Conservation (phyloP, 30 jellyfish, hydroid and myxozoan genomes). For the Turritopsis rubra region DNA sequence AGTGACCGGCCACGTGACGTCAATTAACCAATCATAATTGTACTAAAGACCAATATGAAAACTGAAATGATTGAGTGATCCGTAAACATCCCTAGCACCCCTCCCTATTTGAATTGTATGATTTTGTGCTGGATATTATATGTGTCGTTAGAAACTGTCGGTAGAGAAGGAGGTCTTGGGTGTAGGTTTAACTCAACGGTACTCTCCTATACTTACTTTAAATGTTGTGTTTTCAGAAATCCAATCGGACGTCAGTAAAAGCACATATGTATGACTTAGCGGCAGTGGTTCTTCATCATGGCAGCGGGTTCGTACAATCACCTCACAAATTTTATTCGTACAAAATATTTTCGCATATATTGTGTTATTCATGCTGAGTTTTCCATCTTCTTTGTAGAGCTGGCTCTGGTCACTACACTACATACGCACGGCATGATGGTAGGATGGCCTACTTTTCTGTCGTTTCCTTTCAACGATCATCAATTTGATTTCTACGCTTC, state of each 20-base stretch:
- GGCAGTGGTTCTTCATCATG: constrained; percentile 92
- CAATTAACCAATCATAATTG: too few species aligned
- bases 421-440: constrained; percentile 96
- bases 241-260: constrained; percentile 67
- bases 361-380: neutral
- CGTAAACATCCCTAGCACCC: too few species aligned
- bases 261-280: constrained; percentile 83
- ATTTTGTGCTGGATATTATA: too few species aligned
- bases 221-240: constrained; percentile 59
- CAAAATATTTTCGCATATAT: neutral
- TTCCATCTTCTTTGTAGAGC: constrained; percentile 32
- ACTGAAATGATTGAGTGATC: too few species aligned
- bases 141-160: too few species aligned
- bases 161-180: too few species aligned
- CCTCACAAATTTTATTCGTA: neutral
- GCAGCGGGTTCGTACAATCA: constrained; percentile 71
- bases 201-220: neutral
- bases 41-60: too few species aligned
- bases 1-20: too few species aligned
- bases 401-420: constrained; percentile 89
- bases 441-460: constrained; percentile 1
- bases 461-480: neutral
- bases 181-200: constrained; percentile 1
- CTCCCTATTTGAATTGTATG: too few species aligned
- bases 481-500: neutral